Conservation (phyloP, 1,140 invertebrate genomes). For the Drosophila sp. region DNA sequence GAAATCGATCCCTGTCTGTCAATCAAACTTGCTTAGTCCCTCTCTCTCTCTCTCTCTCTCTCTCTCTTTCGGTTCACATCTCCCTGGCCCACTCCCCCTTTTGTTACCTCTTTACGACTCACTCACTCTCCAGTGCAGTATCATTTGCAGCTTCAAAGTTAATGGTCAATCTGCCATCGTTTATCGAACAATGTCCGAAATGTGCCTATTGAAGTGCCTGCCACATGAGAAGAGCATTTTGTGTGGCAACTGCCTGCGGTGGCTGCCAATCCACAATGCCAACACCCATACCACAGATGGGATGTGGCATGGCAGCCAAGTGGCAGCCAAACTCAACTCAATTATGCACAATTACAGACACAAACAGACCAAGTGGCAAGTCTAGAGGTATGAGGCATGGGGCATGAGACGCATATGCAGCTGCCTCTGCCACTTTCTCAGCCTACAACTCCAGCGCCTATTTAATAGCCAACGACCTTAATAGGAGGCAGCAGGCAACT, state of each 20-base stretch:
- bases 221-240: not conserved
- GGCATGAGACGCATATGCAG: conserved; percentile 13
- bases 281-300: not conserved
- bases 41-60: not conserved
- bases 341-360: conserved; percentile 80
- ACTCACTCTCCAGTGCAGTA: not conserved
- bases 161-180: conserved; percentile 11
- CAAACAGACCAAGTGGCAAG: conserved; percentile 60
- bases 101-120: not conserved
- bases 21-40: too few species aligned
- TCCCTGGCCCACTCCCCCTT: not conserved
- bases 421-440: not conserved
- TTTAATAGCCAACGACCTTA: conserved; percentile 67
- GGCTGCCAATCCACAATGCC: conserved; percentile 13
- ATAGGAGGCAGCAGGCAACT: conserved; percentile 50
- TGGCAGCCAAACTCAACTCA: conserved; percentile 65
- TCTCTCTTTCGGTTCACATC: too few species aligned
- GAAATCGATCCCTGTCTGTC: too few species aligned
- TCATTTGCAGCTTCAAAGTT: not conserved
- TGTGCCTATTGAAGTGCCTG: not conserved
- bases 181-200: conserved; percentile 16
- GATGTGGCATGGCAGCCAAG: conserved; percentile 24
- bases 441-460: conserved; percentile 25
- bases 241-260: conserved; percentile 6
- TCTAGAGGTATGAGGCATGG: conserved; percentile 20